phyloP scores from a whole-genome alignment of 2,797 vertebrate species.

The Aselliscus stoliczkanus region DNA sequence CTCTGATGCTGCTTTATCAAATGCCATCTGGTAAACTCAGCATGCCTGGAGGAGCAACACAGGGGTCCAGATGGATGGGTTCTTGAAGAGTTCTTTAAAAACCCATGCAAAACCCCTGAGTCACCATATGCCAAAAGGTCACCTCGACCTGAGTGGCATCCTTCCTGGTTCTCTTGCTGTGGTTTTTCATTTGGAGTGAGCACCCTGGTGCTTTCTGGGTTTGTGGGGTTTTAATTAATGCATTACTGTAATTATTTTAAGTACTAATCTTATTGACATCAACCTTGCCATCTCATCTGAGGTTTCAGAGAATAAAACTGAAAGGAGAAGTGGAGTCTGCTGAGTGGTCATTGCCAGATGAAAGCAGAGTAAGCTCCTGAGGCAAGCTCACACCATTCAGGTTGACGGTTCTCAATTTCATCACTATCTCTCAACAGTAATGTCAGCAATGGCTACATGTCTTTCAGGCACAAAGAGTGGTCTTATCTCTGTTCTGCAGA shows the following conservation, averaged over 20 bases:
- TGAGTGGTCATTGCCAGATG: background rate
- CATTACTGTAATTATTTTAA: background rate
- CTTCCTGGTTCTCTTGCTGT: conserved; percentile 24
- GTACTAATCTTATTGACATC: background rate
- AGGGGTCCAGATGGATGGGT: conserved; percentile 75
- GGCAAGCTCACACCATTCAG: fast-evolving
- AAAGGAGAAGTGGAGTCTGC: background rate
- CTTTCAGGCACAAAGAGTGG: background rate
- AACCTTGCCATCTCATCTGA: background rate
- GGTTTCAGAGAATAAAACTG: background rate
- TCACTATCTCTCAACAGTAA: background rate
- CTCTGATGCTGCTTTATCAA: conserved; percentile 52
- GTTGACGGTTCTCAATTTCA: background rate
- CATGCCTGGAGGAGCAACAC: background rate
- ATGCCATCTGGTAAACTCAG: conserved; percentile 78
- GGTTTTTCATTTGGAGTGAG: background rate
- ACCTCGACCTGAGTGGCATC: background rate
- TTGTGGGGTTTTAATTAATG: conserved; percentile 31
- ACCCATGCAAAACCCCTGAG: conserved; percentile 55
- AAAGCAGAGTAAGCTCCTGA: background rate
- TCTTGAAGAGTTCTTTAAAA: conserved; percentile 79
- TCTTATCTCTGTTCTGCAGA: conserved; percentile 20
- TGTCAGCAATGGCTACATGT: no score
- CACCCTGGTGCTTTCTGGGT: background rate
- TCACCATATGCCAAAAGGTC: conserved; percentile 74